These are phyloP conservation scores for Lacanobia wlatinum DNA, from an alignment of 2,888 invertebrate species.

Conservation along the genomic window DNA sequence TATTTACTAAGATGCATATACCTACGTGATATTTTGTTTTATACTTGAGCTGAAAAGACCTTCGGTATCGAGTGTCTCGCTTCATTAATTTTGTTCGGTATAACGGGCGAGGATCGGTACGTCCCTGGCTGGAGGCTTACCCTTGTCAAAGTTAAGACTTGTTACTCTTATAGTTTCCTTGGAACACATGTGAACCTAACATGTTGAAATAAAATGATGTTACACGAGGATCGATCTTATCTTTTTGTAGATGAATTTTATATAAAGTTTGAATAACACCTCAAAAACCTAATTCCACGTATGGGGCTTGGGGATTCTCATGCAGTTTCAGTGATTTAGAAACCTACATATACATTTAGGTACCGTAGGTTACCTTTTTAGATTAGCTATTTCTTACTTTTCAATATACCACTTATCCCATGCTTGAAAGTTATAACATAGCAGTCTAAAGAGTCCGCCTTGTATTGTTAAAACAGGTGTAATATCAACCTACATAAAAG, in stretches of 20 bases:
- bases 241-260: not conserved
- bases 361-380: no score
- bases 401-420: not conserved
- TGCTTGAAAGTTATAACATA: not conserved
- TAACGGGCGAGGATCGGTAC: conserved; percentile 56
- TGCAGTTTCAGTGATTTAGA: no score
- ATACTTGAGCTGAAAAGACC: conserved; percentile 44
- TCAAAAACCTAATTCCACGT: not conserved
- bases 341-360: no score
- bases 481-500: not conserved
- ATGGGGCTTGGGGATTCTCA: not conserved
- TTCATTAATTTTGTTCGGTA: conserved; percentile 71
- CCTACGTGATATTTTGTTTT: conserved; percentile 28
- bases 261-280: not conserved
- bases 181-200: conserved; percentile 30
- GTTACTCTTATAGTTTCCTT: conserved; percentile 58
- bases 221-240: not conserved
- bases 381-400: no score
- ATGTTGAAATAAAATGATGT: conserved; percentile 3
- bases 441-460: not conserved
- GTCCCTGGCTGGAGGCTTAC: conserved; percentile 63
- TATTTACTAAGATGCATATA: not conserved
- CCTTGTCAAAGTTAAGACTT: conserved; percentile 71
- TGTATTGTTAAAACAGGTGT: not conserved
- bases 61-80: conserved; percentile 55